Percentiles rank a stretch among this genome's conserved stretches.
Conservation (phyloP, 2,888 invertebrate species). For the Agriotes lineatus region DNA sequence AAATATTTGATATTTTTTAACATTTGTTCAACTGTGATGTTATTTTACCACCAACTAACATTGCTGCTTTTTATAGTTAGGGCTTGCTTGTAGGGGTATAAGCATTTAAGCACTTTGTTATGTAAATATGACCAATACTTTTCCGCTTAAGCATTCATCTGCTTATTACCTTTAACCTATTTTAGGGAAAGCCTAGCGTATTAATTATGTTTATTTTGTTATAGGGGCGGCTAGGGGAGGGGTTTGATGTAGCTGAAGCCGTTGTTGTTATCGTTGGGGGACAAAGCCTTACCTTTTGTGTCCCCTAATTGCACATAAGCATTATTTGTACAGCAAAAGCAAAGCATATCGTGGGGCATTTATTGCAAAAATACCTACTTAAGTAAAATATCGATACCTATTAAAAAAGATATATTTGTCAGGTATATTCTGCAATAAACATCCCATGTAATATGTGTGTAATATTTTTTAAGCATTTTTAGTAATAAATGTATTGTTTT, state of each 20-base stretch:
- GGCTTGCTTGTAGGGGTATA: conserved; percentile 36
- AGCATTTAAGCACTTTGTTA: conserved; percentile 33
- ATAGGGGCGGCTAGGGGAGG: conserved; percentile 36
- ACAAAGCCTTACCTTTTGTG: conserved; percentile 61
- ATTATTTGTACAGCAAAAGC: conserved; percentile 45
- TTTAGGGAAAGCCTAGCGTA: conserved; percentile 36
- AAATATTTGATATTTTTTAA: conserved; percentile 28
- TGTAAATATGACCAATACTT: conserved; percentile 1
- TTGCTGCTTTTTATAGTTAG: conserved; percentile 46
- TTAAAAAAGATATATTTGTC: no score
- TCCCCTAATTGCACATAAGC: conserved; percentile 49
- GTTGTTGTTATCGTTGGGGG: conserved; percentile 63
- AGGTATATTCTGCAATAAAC: no score
- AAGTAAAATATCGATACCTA: no score
- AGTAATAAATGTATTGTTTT: no score
- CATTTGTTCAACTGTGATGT: conserved; percentile 4
- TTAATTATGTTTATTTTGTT: conserved; percentile 22
- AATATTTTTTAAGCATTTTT: no score
- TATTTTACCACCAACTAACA: conserved; percentile 46
- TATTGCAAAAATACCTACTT: no score
- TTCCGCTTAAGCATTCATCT: conserved; percentile 21
- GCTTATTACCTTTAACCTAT: conserved; percentile 21
- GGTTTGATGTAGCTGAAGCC: conserved; percentile 58
- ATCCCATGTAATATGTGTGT: no score
- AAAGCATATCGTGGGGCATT: no score